These are phyloP conservation scores for Burhinus oedicnemus DNA, from an alignment of 2,113 vertebrate species.

Conservation along the genomic window DNA sequence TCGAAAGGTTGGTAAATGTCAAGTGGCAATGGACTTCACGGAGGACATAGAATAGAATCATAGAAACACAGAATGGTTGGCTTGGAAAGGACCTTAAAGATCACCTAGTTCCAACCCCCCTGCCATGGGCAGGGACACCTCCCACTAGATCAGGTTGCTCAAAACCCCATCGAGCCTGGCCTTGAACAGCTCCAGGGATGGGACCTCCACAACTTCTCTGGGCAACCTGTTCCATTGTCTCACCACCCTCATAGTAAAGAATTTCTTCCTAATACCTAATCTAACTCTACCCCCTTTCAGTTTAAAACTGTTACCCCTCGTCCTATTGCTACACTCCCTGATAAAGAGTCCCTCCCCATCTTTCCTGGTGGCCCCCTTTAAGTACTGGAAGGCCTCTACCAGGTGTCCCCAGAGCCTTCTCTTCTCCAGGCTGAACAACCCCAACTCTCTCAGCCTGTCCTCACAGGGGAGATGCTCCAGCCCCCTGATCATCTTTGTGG, in stretches of 20 bases:
- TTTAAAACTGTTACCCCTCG: background rate
- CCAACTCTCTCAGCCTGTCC: background rate
- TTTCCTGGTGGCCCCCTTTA: background rate
- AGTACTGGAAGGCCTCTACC: background rate
- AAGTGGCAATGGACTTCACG: background rate
- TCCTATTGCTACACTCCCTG: background rate
- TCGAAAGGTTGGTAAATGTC: background rate
- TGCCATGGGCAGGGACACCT: background rate
- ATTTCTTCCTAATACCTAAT: background rate
- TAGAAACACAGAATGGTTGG: background rate
- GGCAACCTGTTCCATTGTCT: background rate
- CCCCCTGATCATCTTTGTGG: accelerated
- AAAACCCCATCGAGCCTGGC: background rate
- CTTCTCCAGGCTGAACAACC: background rate
- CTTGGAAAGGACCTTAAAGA: background rate
- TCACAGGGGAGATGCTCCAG: background rate
- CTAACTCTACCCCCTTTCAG: background rate
- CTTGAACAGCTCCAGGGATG: background rate
- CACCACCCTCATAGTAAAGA: background rate
- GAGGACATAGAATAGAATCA: background rate
- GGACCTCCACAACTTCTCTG: background rate
- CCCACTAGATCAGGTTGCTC: background rate
- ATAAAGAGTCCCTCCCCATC: background rate
- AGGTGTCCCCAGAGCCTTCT: background rate
- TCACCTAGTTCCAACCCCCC: too few relatives aligned